A percentile compares a stretch with the other conserved stretches of the same genome.
phyloP scores from a whole-genome alignment of 2,113 vertebrate species.

The Holacanthus passer region DNA sequence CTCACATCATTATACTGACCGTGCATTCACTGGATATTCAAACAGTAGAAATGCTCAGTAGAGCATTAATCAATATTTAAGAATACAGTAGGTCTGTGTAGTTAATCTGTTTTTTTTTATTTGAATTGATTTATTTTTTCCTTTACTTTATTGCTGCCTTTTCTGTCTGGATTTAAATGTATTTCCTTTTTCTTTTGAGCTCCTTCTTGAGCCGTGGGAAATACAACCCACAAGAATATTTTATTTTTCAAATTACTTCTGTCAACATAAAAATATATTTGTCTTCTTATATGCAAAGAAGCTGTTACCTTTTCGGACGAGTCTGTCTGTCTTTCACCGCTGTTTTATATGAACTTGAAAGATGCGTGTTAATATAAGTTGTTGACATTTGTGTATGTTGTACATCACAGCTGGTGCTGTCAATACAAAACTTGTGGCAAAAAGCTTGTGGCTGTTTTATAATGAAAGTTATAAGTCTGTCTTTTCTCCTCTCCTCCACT shows the following conservation, averaged over 20 bases:
- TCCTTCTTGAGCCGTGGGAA: background rate
- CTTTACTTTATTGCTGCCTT: background rate
- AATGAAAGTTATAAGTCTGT: constrained; percentile 36
- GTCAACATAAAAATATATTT: background rate
- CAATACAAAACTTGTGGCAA: background rate
- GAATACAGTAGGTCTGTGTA: background rate
- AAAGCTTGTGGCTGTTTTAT: constrained; percentile 36
- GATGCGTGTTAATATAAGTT: constrained; percentile 11
- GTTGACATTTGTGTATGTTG: background rate
- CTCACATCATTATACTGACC: background rate
- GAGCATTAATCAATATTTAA: background rate
- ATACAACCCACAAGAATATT: background rate
- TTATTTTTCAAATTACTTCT: background rate
- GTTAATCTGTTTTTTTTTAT: background rate
- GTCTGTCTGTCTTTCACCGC: background rate
- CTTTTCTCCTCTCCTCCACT: background rate
- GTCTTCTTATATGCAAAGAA: background rate
- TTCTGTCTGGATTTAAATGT: background rate
- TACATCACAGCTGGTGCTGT: background rate
- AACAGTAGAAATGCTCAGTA: background rate
- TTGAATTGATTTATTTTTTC: background rate
- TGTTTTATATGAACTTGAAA: constrained; percentile 25
- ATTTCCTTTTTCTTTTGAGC: background rate
- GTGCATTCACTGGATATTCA: background rate
- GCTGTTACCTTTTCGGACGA: background rate